A percentile compares a stretch with the other conserved stretches of the same genome.
phyloP scores from a whole-genome alignment of 2,113 vertebrate genomes.

The Periophthalmus modestus region DNA sequence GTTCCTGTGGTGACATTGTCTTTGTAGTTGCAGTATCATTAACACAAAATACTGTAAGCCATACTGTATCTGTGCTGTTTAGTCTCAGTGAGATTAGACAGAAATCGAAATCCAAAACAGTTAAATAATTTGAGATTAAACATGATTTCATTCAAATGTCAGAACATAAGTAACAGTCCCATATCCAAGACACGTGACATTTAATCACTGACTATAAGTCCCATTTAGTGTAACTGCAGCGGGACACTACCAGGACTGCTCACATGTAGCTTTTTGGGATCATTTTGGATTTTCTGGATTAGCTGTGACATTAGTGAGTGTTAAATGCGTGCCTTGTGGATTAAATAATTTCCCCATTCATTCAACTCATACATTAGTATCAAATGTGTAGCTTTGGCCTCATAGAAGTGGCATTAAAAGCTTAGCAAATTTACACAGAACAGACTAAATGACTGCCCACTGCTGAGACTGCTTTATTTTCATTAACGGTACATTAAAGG shows the following conservation, averaged over 20 bases:
- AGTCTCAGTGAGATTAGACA: slow-evolving; percentile 14
- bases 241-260: slow-evolving; percentile 47
- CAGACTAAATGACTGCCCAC: slow-evolving; percentile 47
- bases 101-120: slow-evolving; percentile 18
- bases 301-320: slow-evolving; percentile 61
- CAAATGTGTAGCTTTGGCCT: slow-evolving; percentile 50
- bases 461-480: slow-evolving; percentile 29
- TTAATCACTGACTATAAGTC: slow-evolving; percentile 37
- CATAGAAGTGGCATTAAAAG: slow-evolving; percentile 65
- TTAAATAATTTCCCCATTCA: slow-evolving; percentile 63
- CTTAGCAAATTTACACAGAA: slow-evolving; percentile 55
- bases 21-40: too few species aligned
- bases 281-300: slow-evolving; percentile 69
- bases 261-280: slow-evolving; percentile 71
- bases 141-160: slow-evolving; percentile 35
- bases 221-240: slow-evolving; percentile 12
- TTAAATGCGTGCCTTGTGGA: slow-evolving; percentile 63
- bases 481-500: slow-evolving; percentile 52
- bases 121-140: slow-evolving; percentile 46
- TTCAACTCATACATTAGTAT: slow-evolving; percentile 62
- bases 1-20: too few species aligned
- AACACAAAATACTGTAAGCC: too few species aligned
- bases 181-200: slow-evolving; percentile 33
- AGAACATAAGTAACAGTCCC: slow-evolving; percentile 50
- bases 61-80: neutral